Base-by-base conservation (phyloP, 2,888 invertebrate genomes). In the Phyllotreta cruciferae region DNA sequence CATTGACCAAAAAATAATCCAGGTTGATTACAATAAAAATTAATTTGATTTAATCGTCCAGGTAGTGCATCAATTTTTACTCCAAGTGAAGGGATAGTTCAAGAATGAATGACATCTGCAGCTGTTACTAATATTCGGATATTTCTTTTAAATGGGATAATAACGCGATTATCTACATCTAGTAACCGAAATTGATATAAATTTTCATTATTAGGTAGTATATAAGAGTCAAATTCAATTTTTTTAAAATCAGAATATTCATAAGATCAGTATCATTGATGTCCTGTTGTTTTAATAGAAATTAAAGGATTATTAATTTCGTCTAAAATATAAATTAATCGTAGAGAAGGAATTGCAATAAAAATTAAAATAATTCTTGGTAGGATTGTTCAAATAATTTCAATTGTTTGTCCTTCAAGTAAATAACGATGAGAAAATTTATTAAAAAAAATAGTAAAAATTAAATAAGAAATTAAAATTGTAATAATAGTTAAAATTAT, bases 1-100 rank as follows among this genome's bases (percentile, higher is more conserved):
- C 91, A 92, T 86, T 91, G 90, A 0, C 90, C 90, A 81, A 82
- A 91, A 80, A 85, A 88, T 77, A 90, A 73, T 45, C 90, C 89
- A 0, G 88, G 83, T 1, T 86, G 86, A 69, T 85, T 87, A 73
- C 86, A 83, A 73, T 82, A 82, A 78, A 90, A 85, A 72, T 82
- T 85, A 75, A 82, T 83, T 87, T 88, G 87, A 72, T 88, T 88
- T 78, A 88, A 71, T 45, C 88, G 87, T 0, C 88, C 88, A 0
- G 88, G 88, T 0, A 86, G 85, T 13, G 86, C 86, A 81, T 89
- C 88, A 70, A 88, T 82, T 83, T 89, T 89, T 54, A 88, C 81
- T 0, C 87, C 87, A 82, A 88, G 72, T 0, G 85, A 80, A 0
- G 88, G 87, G 0, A 89, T 70, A 50, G 88, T 85, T 86, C 87